Percentiles rank a stretch among this genome's conserved stretches.
Evolutionary conservation across 2,113 vertebrate genomes (phyloP).

Genomic region (Leptosomus discolor): DNA sequence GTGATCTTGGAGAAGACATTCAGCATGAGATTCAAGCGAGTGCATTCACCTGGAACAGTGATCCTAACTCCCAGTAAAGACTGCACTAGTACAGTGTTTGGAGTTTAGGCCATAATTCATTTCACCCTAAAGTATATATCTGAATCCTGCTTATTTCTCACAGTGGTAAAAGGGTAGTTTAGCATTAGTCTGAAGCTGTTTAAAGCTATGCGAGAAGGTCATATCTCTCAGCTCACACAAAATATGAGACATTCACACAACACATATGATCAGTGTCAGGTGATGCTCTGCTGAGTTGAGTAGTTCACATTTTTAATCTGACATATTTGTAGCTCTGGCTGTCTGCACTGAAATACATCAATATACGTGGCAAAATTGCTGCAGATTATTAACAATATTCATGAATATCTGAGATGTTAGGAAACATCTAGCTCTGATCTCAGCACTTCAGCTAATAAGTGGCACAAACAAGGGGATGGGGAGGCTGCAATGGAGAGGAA

Average conservation of each 20-base stretch:
- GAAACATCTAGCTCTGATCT: neutral
- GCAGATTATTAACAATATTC: neutral
- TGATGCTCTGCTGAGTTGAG: neutral
- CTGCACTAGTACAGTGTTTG: neutral
- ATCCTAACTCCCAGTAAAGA: neutral
- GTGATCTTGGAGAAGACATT: neutral
- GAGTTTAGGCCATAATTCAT: neutral
- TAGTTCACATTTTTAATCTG: neutral
- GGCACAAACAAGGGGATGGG: neutral
- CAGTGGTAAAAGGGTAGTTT: neutral
- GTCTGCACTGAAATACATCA: neutral
- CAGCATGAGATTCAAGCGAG: neutral
- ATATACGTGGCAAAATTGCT: neutral
- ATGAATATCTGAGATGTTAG: neutral
- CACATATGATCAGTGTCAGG: neutral
- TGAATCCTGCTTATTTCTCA: neutral
- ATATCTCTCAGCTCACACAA: neutral
- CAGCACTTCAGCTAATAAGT: neutral
- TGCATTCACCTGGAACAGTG: neutral
- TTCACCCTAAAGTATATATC: neutral
- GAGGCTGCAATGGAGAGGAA: neutral
- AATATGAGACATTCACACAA: neutral
- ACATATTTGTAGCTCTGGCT: neutral
- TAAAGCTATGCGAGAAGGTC: neutral
- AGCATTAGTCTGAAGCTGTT: neutral